Evolutionary conservation across 2,113 vertebrate genomes (phyloP).

Genomic region (Sardina pilchardus): DNA sequence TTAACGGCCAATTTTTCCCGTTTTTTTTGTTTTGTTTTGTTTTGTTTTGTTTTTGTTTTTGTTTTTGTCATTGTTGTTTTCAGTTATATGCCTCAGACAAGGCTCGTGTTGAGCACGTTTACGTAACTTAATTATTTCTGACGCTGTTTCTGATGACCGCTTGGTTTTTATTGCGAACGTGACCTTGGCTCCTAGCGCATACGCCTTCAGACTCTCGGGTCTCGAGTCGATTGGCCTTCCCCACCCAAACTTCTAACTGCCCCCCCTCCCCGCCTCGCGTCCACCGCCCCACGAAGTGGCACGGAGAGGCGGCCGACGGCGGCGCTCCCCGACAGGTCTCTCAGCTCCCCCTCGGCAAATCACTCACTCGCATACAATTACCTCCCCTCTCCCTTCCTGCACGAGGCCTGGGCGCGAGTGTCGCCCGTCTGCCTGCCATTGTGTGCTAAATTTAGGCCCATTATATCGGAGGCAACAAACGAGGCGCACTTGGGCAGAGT

Average conservation of each 20-base stretch:
- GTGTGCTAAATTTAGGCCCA: slow-evolving; percentile 94
- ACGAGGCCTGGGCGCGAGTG: slow-evolving; percentile 69
- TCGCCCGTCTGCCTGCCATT: slow-evolving; percentile 80
- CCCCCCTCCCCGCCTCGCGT: slow-evolving; percentile 34
- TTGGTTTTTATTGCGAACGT: neutral
- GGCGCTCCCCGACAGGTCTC: slow-evolving; percentile 59
- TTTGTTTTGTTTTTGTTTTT: neutral
- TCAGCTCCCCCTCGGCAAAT: slow-evolving; percentile 61
- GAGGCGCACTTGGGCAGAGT: slow-evolving; percentile 69
- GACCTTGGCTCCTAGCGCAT: slow-evolving; percentile 39
- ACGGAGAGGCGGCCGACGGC: slow-evolving; percentile 37
- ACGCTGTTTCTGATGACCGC: neutral
- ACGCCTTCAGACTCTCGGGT: neutral
- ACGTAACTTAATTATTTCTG: too few relatives aligned
- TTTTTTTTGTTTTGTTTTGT: neutral
- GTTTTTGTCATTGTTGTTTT: neutral
- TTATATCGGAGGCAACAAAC: slow-evolving; percentile 76
- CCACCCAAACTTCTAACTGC: slow-evolving; percentile 23
- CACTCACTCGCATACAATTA: slow-evolving; percentile 78
- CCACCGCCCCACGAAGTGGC: neutral
- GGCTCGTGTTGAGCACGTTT: too few relatives aligned
- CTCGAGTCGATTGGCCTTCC: neutral
- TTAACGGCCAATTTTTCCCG: too few relatives aligned
- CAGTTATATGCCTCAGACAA: too few relatives aligned
- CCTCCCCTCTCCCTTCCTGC: slow-evolving; percentile 76